A percentile compares a stretch with the other conserved stretches of the same genome.
Conservation (phyloP, 2,797 vertebrate genomes). For the Oryzias sinensis region DNA sequence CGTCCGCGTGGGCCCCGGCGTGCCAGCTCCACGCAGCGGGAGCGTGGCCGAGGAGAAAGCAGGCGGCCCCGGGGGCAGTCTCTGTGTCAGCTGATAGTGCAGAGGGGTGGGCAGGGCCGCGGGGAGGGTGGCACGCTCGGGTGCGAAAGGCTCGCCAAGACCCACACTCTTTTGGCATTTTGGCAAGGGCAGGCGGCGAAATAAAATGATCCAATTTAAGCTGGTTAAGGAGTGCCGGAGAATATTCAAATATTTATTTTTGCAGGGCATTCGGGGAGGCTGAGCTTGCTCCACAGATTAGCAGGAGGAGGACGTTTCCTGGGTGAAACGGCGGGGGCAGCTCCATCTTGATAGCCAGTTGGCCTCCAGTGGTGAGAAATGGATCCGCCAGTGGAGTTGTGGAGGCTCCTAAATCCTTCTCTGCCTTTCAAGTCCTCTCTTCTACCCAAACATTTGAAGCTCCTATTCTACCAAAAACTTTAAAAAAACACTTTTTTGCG, state of each 20-base stretch:
- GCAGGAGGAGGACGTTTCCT: conserved; percentile 53
- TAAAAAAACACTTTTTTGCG: conserved; percentile 29
- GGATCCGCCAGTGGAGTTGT: conserved; percentile 59
- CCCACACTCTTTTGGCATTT: conserved; percentile 85
- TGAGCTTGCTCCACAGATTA: conserved; percentile 69
- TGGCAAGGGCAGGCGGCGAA: conserved; percentile 80
- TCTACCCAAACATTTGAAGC: conserved; percentile 30
- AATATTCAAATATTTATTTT: conserved; percentile 86
- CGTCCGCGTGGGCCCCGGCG: conserved; percentile 46
- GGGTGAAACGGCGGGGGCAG: conserved; percentile 38
- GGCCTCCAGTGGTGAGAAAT: conserved; percentile 73
- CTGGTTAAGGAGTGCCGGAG: conserved; percentile 79
- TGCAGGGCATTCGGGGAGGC: conserved; percentile 66
- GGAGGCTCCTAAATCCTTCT: conserved; percentile 34
- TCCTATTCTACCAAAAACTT: conserved; percentile 3
- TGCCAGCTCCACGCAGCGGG: conserved; percentile 72
- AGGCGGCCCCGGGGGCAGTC: conserved; percentile 71
- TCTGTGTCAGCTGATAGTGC: conserved; percentile 85
- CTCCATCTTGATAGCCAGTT: conserved; percentile 76
- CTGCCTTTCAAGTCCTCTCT: conserved; percentile 25
- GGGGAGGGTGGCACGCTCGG: conserved; percentile 67
- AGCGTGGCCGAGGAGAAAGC: conserved; percentile 74
- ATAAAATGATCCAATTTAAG: conserved; percentile 85
- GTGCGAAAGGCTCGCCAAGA: conserved; percentile 76
- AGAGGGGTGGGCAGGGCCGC: conserved; percentile 74